These are phyloP conservation scores for Nezara viridula DNA, from an alignment of 2,888 invertebrate species.

Conservation along the genomic window DNA sequence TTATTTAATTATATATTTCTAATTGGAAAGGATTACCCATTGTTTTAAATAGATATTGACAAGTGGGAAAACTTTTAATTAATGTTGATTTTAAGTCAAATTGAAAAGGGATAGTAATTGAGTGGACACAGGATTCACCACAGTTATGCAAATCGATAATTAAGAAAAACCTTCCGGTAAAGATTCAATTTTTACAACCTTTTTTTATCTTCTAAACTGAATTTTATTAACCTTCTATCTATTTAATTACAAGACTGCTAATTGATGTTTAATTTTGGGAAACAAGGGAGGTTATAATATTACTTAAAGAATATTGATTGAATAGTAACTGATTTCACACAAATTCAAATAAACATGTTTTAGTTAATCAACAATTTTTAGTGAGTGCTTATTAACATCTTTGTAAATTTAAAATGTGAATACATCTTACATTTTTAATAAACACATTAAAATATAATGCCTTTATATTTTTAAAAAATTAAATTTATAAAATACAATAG, in stretches of 20 bases:
- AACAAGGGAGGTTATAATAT: neutral
- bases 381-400: conserved; percentile 23
- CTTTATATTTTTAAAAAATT: neutral
- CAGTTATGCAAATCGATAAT: neutral
- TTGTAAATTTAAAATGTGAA: conserved; percentile 15
- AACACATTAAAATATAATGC: neutral
- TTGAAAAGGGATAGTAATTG: neutral
- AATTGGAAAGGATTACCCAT: neutral
- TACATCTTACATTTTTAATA: neutral
- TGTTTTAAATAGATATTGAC: neutral
- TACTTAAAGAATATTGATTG: neutral
- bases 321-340: neutral
- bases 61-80: neutral
- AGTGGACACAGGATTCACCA: neutral
- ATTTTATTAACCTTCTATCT: neutral
- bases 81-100: neutral
- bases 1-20: neutral
- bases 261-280: neutral
- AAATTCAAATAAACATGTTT: neutral
- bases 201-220: neutral
- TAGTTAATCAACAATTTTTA: neutral
- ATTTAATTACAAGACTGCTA: neutral
- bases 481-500: neutral
- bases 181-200: neutral
- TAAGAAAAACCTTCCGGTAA: neutral